These are phyloP conservation scores for Gymnodraco acuticeps DNA, from an alignment of 2,797 vertebrate genomes.

Conservation along the genomic window DNA sequence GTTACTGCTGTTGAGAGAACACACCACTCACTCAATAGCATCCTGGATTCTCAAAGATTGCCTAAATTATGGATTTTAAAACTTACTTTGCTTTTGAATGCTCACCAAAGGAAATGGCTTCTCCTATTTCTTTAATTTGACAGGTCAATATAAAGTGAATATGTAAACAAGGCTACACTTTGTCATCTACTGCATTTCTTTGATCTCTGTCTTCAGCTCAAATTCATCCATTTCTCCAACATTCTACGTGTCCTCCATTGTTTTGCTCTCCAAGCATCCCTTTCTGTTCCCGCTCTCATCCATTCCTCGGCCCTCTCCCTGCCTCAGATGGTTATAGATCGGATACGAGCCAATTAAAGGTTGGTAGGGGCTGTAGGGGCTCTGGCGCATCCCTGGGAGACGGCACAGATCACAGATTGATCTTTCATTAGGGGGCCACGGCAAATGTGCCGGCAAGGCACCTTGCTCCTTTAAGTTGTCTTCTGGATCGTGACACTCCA, in stretches of 20 bases:
- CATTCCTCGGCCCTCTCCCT: constrained; percentile 52
- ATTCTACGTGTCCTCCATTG: constrained; percentile 20
- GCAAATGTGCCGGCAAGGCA: constrained; percentile 74
- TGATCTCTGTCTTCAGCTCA: constrained; percentile 6
- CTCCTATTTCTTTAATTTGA: background rate
- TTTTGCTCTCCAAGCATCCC: constrained; percentile 13
- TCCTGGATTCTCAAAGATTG: background rate
- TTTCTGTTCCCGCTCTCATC: constrained; percentile 50
- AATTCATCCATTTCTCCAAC: constrained; percentile 24
- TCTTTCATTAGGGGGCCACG: constrained; percentile 78
- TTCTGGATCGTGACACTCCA: constrained; percentile 73
- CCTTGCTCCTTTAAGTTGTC: constrained; percentile 72
- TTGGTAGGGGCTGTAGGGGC: constrained; percentile 46
- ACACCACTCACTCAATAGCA: background rate
- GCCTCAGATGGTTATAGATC: constrained; percentile 78
- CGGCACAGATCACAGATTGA: constrained; percentile 78
- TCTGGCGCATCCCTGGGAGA: constrained; percentile 65
- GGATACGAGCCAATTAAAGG: constrained; percentile 80
- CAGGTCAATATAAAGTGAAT: constrained; percentile 19
- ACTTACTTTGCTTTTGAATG: constrained; percentile 10
- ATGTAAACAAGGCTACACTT: background rate
- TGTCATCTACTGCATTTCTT: background rate
- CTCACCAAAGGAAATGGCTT: background rate
- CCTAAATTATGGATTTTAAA: constrained; percentile 16
- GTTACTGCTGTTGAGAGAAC: background rate